Conservation (phyloP, 2,888 invertebrate genomes). For the Teinopalpus imperialis region DNA sequence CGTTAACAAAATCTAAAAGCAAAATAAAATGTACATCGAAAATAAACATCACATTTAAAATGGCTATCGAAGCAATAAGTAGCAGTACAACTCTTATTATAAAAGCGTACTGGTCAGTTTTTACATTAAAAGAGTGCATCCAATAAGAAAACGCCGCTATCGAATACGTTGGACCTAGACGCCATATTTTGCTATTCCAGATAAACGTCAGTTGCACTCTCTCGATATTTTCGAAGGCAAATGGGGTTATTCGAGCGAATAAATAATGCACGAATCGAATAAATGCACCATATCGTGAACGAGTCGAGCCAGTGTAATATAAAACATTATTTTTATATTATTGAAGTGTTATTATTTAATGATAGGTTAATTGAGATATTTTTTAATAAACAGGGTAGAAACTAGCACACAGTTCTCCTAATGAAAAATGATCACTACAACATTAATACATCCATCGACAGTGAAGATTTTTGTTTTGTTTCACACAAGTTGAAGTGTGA, state of each 20-base stretch:
- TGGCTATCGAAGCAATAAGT: neutral
- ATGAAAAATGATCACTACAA: too few relatives aligned
- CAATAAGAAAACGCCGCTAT: constrained; percentile 48
- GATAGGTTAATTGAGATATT: too few relatives aligned
- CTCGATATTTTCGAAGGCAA: constrained; percentile 51
- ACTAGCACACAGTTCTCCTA: too few relatives aligned
- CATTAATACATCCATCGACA: too few relatives aligned
- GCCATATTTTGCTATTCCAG: constrained; percentile 18
- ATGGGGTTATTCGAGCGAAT: constrained; percentile 57
- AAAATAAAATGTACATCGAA: too few relatives aligned
- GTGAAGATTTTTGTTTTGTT: too few relatives aligned
- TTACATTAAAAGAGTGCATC: constrained; percentile 37
- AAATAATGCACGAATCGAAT: constrained; percentile 38
- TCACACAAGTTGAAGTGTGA: too few relatives aligned
- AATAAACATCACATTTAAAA: constrained; percentile 1
- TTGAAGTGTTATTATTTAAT: too few relatives aligned
- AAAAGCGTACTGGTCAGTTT: constrained; percentile 36
- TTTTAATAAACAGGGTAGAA: too few relatives aligned
- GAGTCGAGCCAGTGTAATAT: constrained; percentile 10
- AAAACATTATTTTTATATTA: neutral
- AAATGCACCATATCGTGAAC: constrained; percentile 28
- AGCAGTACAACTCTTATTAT: neutral
- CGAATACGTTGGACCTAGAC: constrained; percentile 30
- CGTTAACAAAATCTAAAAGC: too few relatives aligned
- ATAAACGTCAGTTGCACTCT: constrained; percentile 31